Evolutionary conservation across 2,888 invertebrate species (phyloP), one percentile per base, ranked within the genome.

Genomic region (Athrips mouffetella): DNA sequence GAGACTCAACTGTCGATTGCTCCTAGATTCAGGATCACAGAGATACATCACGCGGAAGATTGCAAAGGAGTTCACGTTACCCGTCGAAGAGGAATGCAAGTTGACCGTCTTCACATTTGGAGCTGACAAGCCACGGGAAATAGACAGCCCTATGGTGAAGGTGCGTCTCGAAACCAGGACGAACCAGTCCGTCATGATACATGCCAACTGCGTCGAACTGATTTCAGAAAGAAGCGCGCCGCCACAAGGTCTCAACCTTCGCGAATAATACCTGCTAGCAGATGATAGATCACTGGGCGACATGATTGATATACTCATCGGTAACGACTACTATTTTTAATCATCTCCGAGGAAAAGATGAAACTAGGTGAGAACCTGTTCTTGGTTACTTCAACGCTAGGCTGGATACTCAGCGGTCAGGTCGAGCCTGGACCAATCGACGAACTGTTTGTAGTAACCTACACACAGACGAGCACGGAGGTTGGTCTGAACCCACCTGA

Each of bases 1-100:
- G 25, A 4, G n/a, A 7, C 31, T n/a, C 3, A 31, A 31, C n/a
- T 47, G 39, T 27, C 31, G 47, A 11, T 11, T 51, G 5, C 37
- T 48, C 15, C 18, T 48, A 8, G 51, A 51, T 23, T 42, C 23
- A 15, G 48, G 48, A 8, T 46, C 46, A 25, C 48, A 51, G 39
- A 25, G 48, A 7, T 21, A 48, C 18, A 21, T 46, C 6, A 48
- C 48, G 5, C 6, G 5, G 2, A 31, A 21, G 2, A 2, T 41
- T 4, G 48, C 33, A n/a, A 48, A 33, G 33, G 2, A 25, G 15
- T 8, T 48, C 11, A 5, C 5, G 4, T 16, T 48, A 25, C 33
- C 15, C 13, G n/a, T 16, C 1, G 8, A 15, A 23, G 41, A 48
- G 11, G 29, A 33, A 23, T 29, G 42, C n/a, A 3, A 8, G 0